Conservation (phyloP, 64 coral and sea anemone species). For the Montipora sp. region DNA sequence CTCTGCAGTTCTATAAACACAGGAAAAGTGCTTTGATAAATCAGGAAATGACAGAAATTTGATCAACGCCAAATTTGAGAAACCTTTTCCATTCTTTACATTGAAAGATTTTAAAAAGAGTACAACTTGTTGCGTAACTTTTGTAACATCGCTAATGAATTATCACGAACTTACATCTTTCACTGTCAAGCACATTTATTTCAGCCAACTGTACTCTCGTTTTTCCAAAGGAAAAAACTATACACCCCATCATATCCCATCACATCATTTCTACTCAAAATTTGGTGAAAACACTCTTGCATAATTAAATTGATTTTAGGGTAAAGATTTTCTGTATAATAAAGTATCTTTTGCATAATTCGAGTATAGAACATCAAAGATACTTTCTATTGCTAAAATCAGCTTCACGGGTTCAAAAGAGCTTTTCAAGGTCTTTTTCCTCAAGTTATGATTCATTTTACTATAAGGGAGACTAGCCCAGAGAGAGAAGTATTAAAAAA, state of each 20-base stretch:
- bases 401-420: too few relatives aligned
- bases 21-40: background rate
- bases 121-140: background rate
- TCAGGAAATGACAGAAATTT: background rate
- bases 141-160: background rate
- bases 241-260: background rate
- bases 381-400: too few relatives aligned
- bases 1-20: background rate
- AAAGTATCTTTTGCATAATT: background rate
- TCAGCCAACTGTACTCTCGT: background rate
- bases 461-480: background rate
- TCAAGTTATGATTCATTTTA: background rate
- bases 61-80: background rate
- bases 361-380: background rate
- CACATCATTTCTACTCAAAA: background rate
- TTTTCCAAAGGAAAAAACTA: background rate
- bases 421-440: too few relatives aligned
- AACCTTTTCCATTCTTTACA: background rate
- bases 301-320: too few relatives aligned
- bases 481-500: background rate
- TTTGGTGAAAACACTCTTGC: too few relatives aligned
- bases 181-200: background rate
- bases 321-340: too few relatives aligned
- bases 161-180: too few relatives aligned
- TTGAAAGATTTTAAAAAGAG: constrained; percentile 16